Base-by-base conservation (phyloP, 2,113 vertebrate species). In the Mastomys coucha region DNA sequence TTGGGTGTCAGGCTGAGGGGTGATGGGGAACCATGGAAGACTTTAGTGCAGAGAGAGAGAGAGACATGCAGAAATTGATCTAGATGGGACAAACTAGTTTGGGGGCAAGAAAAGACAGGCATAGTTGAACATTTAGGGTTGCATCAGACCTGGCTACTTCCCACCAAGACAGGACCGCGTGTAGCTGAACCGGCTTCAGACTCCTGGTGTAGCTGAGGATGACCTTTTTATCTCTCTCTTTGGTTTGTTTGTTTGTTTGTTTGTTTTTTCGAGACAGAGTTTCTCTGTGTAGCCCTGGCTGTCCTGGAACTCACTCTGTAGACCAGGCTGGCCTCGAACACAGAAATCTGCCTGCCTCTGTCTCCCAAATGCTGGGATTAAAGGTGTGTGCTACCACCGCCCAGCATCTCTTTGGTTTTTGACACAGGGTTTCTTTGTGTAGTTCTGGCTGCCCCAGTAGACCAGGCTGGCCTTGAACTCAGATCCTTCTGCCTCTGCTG, bases 131-230 rank as follows among this genome's bases (percentile, higher is more conserved):
- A 2, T 11, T 17, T 65, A 51, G 72, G 77, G 89, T 63, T 42
- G 86, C 56, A 39, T 39, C 84, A 81, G 77, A 85, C 69, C 63
- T 26, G 80, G 73, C 82, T 87, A 90, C 78, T 70, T 80, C 49
- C 17, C 28, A 20, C 16, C 60, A 28, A 67, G 60, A 67, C 60
- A 49, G 28, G 84, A 26, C 63, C 84, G 49, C 65, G 14, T n/a
- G 33, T 16, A n/a, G 6, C 85, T 51, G 49, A 69, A 8, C 7
- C 36, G 19, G 65, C 45, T 69, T 53, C 28, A 69, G 31, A 33
- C 84, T 36, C 63, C 36, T 49, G 0, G 1, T n/a, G 45, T 53
- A 49, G 45, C 11, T 26, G 31, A 51, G 45, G 11, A 53, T 53
- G 65, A 36, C 10, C 33, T 11, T 20, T 0, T n/a, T 39, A 0